Evolutionary conservation across 1,140 invertebrate species (phyloP), one percentile per base, ranked within the genome.

Genomic region (Diplogasteroides magnus): DNA sequence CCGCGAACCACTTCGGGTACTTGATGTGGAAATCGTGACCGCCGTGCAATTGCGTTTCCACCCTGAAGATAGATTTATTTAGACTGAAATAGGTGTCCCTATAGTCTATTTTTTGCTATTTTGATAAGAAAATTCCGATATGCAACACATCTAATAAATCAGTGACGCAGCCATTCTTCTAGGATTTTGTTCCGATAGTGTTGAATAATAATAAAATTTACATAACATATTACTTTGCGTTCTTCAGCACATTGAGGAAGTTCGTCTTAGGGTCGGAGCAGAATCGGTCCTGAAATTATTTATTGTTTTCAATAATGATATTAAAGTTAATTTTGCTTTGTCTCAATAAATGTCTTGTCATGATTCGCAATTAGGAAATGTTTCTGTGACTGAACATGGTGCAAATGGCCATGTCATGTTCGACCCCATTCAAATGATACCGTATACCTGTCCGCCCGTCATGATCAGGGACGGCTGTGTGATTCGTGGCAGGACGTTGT

Each of bases 11-110:
- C 37, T 76, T 74, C 1, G 79, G 77, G 58, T 79, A 76, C 58
- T 83, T 82, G 11, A 80, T 72, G 64, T 81, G 76, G 32, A 81
- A 69, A 55, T 81, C 79, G 62, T 81, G 79, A 14, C 74, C 72
- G 23, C 78, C 79, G 68, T 79, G 78, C 0, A 81, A 76, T 57
- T 81, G 79, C 15, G 78, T 61, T 72, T 81, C 79, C 11, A 81
- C 57, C 56, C 81, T 81, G 31, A 76, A 83, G 60, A 31, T 61
- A 28, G 29, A 11, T 15, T 27, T 23, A 26, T 31, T 59, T 56
- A 27, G 14, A 63, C 15, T 66, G 28, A 76, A 26, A 15, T 48
- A 11, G n/a, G n/a, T n/a, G n/a, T n/a, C n/a, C n/a, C n/a, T n/a
- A n/a, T n/a, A n/a, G n/a, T n/a, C n/a, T n/a, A n/a, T n/a, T n/a